phyloP scores from a whole-genome alignment of 2,113 vertebrate species.

The Xenopus laevis region DNA sequence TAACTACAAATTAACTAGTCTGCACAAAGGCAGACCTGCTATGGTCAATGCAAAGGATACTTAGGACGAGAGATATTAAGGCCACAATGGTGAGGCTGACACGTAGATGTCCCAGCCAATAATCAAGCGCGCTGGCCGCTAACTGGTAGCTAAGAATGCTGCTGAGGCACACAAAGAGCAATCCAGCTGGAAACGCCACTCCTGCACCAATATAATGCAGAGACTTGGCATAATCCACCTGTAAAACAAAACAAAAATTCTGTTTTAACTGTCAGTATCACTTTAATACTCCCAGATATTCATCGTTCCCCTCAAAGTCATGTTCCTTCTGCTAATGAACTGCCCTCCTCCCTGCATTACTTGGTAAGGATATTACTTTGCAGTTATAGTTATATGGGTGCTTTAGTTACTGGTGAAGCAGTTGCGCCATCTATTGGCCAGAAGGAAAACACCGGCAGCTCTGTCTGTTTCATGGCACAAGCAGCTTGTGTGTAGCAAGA shows the following conservation, averaged over 20 bases:
- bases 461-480: too few relatives aligned
- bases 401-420: too few relatives aligned
- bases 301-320: too few relatives aligned
- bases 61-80: constrained; percentile 80
- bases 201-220: constrained; percentile 85
- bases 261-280: too few relatives aligned
- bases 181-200: constrained; percentile 79
- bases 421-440: too few relatives aligned
- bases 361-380: too few relatives aligned
- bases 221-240: constrained; percentile 87
- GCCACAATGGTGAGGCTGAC: constrained; percentile 74
- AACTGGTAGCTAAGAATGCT: constrained; percentile 82
- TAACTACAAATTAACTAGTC: not conserved
- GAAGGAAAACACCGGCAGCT: too few relatives aligned
- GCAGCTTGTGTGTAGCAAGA: too few relatives aligned
- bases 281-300: too few relatives aligned
- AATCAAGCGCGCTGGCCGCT: constrained; percentile 75
- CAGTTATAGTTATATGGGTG: too few relatives aligned
- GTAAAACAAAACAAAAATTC: constrained; percentile 11
- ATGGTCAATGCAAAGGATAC: constrained; percentile 72
- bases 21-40: not conserved
- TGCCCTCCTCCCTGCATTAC: too few relatives aligned
- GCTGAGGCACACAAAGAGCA: constrained; percentile 85
- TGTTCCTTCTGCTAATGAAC: too few relatives aligned
- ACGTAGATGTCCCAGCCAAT: constrained; percentile 82